phyloP scores from a whole-genome alignment of 2,888 invertebrate genomes.

The Cotesia congregata region DNA sequence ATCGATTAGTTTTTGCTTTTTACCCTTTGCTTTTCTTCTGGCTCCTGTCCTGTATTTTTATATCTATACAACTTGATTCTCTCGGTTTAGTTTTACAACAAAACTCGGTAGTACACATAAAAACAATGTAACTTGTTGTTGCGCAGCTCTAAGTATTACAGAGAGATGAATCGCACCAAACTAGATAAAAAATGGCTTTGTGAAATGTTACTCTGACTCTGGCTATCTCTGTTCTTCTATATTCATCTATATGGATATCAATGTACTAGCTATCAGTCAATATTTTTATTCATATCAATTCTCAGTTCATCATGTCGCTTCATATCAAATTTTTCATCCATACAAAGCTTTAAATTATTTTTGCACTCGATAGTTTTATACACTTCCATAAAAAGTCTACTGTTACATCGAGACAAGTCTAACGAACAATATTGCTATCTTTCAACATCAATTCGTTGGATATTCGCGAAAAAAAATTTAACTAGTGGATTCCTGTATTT shows the following conservation, averaged over 20 bases:
- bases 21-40: background rate
- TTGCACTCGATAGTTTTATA: background rate
- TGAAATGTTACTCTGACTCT: too few species aligned
- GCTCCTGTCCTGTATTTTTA: too few species aligned
- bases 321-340: background rate
- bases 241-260: background rate
- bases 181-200: background rate
- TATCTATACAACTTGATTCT: background rate
- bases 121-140: background rate
- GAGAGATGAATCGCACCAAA: background rate
- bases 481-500: too few species aligned
- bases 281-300: constrained; percentile 1
- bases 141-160: background rate
- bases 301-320: constrained; percentile 1
- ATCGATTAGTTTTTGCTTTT: background rate
- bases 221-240: background rate
- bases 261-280: background rate
- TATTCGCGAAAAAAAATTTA: too few species aligned
- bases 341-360: background rate
- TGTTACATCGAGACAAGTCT: background rate
- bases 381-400: background rate
- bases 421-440: background rate
- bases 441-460: too few species aligned
- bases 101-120: background rate
- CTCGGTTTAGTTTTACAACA: background rate